phyloP scores from a whole-genome alignment of 2,888 invertebrate species.

The Capitulum mitella region DNA sequence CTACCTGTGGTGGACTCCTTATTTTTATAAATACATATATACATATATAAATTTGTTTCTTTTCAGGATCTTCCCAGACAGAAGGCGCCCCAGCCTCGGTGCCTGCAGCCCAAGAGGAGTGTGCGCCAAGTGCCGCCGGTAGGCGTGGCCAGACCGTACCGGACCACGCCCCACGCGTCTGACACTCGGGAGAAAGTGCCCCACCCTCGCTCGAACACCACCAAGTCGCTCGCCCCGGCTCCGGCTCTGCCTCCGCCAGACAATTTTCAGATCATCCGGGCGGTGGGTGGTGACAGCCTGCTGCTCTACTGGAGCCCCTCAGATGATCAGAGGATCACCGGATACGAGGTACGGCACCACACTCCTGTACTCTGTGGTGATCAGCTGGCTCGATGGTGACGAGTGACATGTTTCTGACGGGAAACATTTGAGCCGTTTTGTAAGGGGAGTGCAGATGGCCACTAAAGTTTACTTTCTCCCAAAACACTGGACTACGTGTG shows the following conservation, averaged over 20 bases:
- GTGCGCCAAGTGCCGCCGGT: not conserved
- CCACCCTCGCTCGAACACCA: not conserved
- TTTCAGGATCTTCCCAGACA: not conserved
- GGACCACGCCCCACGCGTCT: not conserved
- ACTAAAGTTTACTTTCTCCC: too few relatives aligned
- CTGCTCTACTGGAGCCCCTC: conserved; percentile 21
- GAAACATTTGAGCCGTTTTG: too few relatives aligned
- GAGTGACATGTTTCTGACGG: too few relatives aligned
- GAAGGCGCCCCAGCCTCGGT: not conserved
- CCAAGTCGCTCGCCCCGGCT: not conserved
- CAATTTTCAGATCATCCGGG: conserved; percentile 1
- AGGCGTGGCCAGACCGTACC: conserved; percentile 2
- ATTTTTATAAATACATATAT: too few relatives aligned
- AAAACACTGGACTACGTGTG: too few relatives aligned
- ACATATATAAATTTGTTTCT: too few relatives aligned
- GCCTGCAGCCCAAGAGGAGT: not conserved
- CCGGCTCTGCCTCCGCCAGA: conserved; percentile 14
- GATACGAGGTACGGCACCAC: conserved; percentile 25
- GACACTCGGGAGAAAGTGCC: not conserved
- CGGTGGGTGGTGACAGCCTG: not conserved
- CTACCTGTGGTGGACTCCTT: too few relatives aligned
- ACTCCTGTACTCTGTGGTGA: too few relatives aligned
- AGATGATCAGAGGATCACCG: not conserved
- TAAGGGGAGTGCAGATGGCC: too few relatives aligned
- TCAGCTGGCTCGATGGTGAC: too few relatives aligned